Evolutionary conservation across 2,113 vertebrate species (phyloP), one percentile per base, ranked within the genome.

Genomic region (Mustela lutreola): DNA sequence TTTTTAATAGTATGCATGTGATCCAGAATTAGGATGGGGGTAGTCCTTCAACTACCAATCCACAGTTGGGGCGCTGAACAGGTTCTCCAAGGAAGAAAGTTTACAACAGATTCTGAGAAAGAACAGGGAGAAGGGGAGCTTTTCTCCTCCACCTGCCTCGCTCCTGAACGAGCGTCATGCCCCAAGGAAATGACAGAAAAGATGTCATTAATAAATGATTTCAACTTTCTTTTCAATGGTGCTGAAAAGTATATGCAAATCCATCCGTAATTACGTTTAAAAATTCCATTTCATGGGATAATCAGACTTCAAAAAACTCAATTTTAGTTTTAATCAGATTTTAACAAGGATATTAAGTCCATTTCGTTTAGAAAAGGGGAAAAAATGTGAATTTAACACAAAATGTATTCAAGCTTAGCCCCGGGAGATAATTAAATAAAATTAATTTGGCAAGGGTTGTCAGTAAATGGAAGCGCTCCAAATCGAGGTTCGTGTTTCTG

Each of bases 241-340:
- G 94, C 97, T 98, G 98, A 99, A 98, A 99, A 99, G 99, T 99
- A 97, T 99, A 99, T 99, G 99, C 98, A 99, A 99, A 99, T 99
- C 98, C 98, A 98, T 96, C 97, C 93, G 76, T 99, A 99, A 99
- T 99, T 99, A 99, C 98, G 98, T 99, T 99, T 99, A 98, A 99
- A 99, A 99, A 99, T 99, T 99, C 99, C 97, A 99, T 99, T 99
- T 99, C 98, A 99, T 99, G 98, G 98, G 98, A 99, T 99, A 99
- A 99, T 99, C 99, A 99, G 98, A 99, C 99, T 99, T 99, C 98
- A 99, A 99, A 99, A 99, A 99, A 98, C 98, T 99, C 98, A 98
- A 99, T 99, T 99, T 99, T 99, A 98, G 98, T 98, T 99, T 99
- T 99, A 99, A 99, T 99, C 98, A 99, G 98, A 99, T 99, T 99